phyloP scores from a whole-genome alignment of 2,113 vertebrate species.

The Spizaetus ornatus region DNA sequence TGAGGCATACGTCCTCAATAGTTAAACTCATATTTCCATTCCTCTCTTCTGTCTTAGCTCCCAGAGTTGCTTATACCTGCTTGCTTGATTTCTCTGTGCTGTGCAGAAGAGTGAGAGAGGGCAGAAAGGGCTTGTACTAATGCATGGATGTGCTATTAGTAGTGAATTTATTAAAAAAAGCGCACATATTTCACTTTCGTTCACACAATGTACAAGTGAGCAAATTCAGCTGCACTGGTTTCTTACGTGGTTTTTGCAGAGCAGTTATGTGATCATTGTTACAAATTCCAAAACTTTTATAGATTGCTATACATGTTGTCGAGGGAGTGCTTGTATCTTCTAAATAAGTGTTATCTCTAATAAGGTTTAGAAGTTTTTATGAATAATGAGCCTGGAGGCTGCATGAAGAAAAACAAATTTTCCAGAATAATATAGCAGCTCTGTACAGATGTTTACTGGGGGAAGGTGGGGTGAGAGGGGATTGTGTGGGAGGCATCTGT shows the following conservation, averaged over 20 bases:
- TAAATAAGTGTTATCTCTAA: neutral
- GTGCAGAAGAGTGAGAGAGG: neutral
- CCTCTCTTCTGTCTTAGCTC: neutral
- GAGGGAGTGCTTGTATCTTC: neutral
- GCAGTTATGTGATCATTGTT: neutral
- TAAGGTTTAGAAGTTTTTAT: neutral
- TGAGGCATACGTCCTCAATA: neutral
- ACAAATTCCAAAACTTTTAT: neutral
- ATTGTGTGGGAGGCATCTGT: neutral
- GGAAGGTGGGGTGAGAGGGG: neutral
- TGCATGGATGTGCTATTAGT: neutral
- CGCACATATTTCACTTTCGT: neutral
- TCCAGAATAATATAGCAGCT: neutral
- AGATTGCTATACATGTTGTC: rapidly evolving
- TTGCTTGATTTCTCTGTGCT: neutral
- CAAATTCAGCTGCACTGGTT: neutral
- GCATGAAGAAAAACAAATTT: neutral
- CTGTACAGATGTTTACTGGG: neutral
- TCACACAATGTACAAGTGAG: neutral
- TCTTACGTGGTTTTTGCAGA: neutral
- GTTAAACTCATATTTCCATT: neutral
- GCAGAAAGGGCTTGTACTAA: neutral
- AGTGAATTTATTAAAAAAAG: neutral
- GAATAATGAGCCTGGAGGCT: neutral
- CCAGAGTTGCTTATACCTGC: neutral